These are phyloP conservation scores for Apotomis betuletana DNA, from an alignment of 2,888 invertebrate species.

Conservation along the genomic window DNA sequence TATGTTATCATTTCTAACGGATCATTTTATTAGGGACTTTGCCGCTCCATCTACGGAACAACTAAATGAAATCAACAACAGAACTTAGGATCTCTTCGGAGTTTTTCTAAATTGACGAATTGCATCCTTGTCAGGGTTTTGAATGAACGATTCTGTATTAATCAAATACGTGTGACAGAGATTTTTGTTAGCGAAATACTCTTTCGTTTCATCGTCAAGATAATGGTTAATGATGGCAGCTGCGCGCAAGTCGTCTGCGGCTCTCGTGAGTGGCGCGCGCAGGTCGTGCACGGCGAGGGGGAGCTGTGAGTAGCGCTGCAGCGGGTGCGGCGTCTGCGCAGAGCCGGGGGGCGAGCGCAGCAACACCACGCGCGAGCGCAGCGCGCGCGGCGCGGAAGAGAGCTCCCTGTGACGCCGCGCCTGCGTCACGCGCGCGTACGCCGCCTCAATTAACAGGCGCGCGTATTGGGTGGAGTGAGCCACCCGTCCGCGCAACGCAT, in stretches of 20 bases:
- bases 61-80: no score
- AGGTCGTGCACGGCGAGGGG: conserved; percentile 52
- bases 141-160: background rate
- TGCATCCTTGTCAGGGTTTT: no score
- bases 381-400: conserved; percentile 34
- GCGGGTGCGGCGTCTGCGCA: conserved; percentile 1
- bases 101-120: no score
- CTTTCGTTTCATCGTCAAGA: conserved; percentile 51
- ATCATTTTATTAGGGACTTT: no score
- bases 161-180: conserved; percentile 57
- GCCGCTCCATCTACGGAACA: no score
- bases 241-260: conserved; percentile 52
- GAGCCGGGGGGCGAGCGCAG: conserved; percentile 44
- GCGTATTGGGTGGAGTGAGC: conserved; percentile 59
- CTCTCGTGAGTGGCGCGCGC: conserved; percentile 47
- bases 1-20: no score
- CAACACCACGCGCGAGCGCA: conserved; percentile 55
- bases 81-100: no score
- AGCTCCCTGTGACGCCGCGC: conserved; percentile 45
- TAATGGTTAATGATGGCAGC: conserved; percentile 58
- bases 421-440: conserved; percentile 52
- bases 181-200: conserved; percentile 55
- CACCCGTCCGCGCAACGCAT: conserved; percentile 50
- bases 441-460: conserved; percentile 53
- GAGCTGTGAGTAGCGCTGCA: conserved; percentile 52